phyloP scores from a whole-genome alignment of 2,888 invertebrate genomes.

The Eupithecia abbreviata region DNA sequence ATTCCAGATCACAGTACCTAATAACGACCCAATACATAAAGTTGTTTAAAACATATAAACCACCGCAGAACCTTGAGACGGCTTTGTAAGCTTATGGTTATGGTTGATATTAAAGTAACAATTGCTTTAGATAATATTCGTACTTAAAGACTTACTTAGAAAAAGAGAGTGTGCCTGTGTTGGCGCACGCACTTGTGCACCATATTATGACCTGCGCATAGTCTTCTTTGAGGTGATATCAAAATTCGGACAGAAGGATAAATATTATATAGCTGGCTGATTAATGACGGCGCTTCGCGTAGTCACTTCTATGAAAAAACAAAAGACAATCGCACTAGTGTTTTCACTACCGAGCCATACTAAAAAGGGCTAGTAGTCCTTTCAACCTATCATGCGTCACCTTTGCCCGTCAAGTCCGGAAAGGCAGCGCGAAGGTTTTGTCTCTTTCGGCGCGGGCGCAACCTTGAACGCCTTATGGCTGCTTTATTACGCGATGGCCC shows the following conservation, averaged over 20 bases:
- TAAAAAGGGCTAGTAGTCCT: background rate
- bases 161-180: background rate
- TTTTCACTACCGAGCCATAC: background rate
- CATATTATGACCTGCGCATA: background rate
- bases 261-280: background rate
- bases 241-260: background rate
- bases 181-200: background rate
- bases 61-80: background rate
- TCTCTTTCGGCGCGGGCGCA: slow-evolving; percentile 62
- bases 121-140: background rate
- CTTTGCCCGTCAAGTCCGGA: slow-evolving; percentile 25
- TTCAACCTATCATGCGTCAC: slow-evolving; percentile 8
- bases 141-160: background rate
- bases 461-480: slow-evolving; percentile 64
- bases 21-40: background rate
- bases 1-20: background rate
- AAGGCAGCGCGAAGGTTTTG: slow-evolving; percentile 56
- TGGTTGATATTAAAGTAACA: background rate
- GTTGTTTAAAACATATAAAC: background rate
- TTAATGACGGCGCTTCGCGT: background rate
- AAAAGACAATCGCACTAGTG: background rate
- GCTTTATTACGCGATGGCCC: slow-evolving; percentile 37
- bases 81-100: background rate
- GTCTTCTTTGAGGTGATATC: background rate
- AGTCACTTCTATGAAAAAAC: background rate